Base-by-base conservation (phyloP, 2,888 invertebrate species). In the Anorthoa munda region DNA sequence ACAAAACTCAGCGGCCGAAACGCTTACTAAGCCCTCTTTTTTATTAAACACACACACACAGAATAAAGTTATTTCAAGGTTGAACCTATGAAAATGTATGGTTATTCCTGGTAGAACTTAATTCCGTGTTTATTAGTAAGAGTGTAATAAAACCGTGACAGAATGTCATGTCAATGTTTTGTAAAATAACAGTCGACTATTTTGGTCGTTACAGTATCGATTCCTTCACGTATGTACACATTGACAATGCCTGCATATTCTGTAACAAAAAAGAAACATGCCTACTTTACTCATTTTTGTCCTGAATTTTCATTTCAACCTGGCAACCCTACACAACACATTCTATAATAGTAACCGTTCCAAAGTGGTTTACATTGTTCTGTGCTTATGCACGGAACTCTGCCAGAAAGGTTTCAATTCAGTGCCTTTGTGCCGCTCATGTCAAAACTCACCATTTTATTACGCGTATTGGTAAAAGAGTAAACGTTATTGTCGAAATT, bases 381-480 rank as follows among this genome's bases (percentile, higher is more conserved):
- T 66, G 46, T 60, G 21, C 66, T 74, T 53, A 69, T 61, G 69
- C 66, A 59, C 69, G 31, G 45, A 60, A 56, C 56, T 59, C 46
- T 64, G 81, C 79, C 75, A 75, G 63, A 80, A 64, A 76, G 66
- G 71, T 71, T 79, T 76, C 71, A 75, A 80, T 81, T 76, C 71
- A 46, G 18, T 55, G 70, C 71, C 59, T 61, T 64, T 64, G 58
- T 75, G 46, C 39, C 26, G n/a, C 61, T 66, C 7, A 64, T 31
- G 73, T 79, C 50, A 21, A 65, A 60, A 56, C 9, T 68, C 68
- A 58, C 69, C 48, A 61, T 79, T 75, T 68, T 65, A 65, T 68
- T 72, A 64, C 53, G 21, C 12, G 17, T 75, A 65, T 51, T 56
- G 39, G 17, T 50, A 46, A 64, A 61, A 55, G 15, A 21, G 46